Base-by-base conservation (phyloP, 2,888 invertebrate species). In the Epirrita christyi region DNA sequence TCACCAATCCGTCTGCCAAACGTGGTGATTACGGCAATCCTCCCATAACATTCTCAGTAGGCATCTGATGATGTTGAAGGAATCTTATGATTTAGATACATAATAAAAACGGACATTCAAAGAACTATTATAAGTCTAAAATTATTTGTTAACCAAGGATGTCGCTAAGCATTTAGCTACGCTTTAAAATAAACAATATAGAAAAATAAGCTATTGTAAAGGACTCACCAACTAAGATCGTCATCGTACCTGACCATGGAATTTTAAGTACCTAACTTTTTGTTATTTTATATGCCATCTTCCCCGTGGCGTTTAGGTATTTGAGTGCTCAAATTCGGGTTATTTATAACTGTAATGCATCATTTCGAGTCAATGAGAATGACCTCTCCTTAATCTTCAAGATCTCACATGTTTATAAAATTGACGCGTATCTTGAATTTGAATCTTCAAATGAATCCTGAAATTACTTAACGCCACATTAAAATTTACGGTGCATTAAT, bases 381-480 rank as follows among this genome's bases (percentile, higher is more conserved):
- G 55, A 63, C 61, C 61, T 59, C 54, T 45, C 27, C 38, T 43
- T 47, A 43, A 55, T 55, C 48, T 41, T 37, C 8, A 36, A 53
- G 47, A 52, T 48, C 57, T 38, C 34, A 34, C 27, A 40, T 49
- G 38, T 32, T 43, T 48, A 52, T 52, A 52, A 52, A 57, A 48
- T 51, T 42, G 1, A 47, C 13, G 14, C 3, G 28, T 36, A 57
- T 48, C 48, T 48, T n/a, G 9, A 14, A 36, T 52, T 63, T 61
- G 55, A 72, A 69, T 70, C 55, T 66, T 64, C 43, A 55, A 54
- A 21, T 64, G 57, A 47, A 67, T 66, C 51, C 46, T 51, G 57
- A 70, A 65, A 64, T 61, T 44, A 44, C 52, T 44, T 57, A 46
- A 61, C 54, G 61, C 29, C 36, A 58, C 57, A 49, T 61, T 59